A percentile compares a stretch with the other conserved stretches of the same genome.
Conservation (phyloP, 1,140 invertebrate genomes). For the Drosophila mojavensis region DNA sequence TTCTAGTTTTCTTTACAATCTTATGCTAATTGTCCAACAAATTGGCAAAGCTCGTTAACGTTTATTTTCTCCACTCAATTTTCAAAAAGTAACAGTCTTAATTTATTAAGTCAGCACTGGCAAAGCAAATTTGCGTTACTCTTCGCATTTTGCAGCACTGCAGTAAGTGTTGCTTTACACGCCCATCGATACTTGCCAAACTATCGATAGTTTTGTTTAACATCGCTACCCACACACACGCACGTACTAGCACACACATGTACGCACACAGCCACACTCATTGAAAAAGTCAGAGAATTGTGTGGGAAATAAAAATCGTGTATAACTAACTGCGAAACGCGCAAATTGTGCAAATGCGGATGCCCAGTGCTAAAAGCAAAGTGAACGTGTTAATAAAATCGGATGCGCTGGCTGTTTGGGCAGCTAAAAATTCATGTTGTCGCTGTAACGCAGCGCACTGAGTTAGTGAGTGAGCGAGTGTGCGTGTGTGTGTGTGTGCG, state of each 20-base stretch:
- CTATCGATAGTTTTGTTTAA: slow-evolving; percentile 36
- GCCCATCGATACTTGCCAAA: slow-evolving; percentile 19
- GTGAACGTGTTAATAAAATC: slow-evolving; percentile 40
- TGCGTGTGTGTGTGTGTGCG: slow-evolving; percentile 31
- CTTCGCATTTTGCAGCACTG: slow-evolving; percentile 16
- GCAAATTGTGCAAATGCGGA: slow-evolving; percentile 57
- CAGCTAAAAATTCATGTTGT: slow-evolving; percentile 47
- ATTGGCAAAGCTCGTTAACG: slow-evolving; percentile 13
- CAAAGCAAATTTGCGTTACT: not conserved
- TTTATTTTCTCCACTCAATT: not conserved
- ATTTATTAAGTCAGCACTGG: slow-evolving; percentile 5
- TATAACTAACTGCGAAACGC: slow-evolving; percentile 51
- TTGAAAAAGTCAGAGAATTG: slow-evolving; percentile 75
- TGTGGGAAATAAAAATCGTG: slow-evolving; percentile 67
- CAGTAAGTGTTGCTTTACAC: not conserved
- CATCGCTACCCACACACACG: slow-evolving; percentile 41
- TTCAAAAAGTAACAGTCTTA: slow-evolving; percentile 29
- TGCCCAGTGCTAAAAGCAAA: slow-evolving; percentile 44
- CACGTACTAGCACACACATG: slow-evolving; percentile 9
- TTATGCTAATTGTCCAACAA: slow-evolving; percentile 23
- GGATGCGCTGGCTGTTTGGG: slow-evolving; percentile 47
- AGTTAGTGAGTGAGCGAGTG: slow-evolving; percentile 32
- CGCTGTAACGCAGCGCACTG: slow-evolving; percentile 39
- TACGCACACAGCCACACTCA: slow-evolving; percentile 50
- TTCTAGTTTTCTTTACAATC: slow-evolving; percentile 15